A percentile compares a stretch with the other conserved stretches of the same genome.
phyloP scores from a whole-genome alignment of 92 coral and sea anemone species.

The Porites rus region DNA sequence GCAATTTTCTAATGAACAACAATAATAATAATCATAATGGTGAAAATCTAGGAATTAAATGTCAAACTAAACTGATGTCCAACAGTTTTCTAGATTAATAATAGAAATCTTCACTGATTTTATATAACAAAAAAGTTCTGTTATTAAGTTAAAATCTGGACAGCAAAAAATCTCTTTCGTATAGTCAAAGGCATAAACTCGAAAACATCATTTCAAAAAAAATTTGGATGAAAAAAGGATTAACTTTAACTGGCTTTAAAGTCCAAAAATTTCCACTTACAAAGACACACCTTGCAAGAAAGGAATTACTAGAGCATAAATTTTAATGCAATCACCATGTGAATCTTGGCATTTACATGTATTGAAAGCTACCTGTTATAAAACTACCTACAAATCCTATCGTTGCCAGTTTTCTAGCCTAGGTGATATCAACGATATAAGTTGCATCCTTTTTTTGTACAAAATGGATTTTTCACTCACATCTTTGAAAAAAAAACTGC shows the following conservation, averaged over 20 bases:
- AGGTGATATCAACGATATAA: background rate
- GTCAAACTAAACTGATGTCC: background rate
- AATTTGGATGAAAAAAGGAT: background rate
- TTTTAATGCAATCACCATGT: constrained; percentile 33
- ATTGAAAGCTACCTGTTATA: constrained; percentile 17
- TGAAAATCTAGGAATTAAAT: background rate
- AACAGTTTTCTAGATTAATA: constrained; percentile 24
- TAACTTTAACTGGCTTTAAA: background rate
- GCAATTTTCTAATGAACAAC: too few relatives aligned
- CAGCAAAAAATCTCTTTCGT: background rate
- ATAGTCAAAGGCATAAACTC: background rate
- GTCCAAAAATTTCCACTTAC: background rate
- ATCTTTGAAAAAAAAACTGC: background rate
- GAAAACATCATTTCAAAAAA: background rate
- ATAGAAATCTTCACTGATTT: background rate
- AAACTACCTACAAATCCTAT: background rate
- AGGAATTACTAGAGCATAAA: constrained; percentile 38
- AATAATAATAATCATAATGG: background rate
- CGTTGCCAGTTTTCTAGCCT: too few relatives aligned
- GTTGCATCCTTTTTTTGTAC: too few relatives aligned
- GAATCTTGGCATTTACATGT: background rate
- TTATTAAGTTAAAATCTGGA: background rate
- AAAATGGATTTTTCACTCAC: background rate
- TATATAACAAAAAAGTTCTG: background rate
- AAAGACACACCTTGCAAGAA: constrained; percentile 41